A percentile compares a stretch with the other conserved stretches of the same genome.
Conservation (phyloP, 2,888 invertebrate species). For the Cephus nigrinus region DNA sequence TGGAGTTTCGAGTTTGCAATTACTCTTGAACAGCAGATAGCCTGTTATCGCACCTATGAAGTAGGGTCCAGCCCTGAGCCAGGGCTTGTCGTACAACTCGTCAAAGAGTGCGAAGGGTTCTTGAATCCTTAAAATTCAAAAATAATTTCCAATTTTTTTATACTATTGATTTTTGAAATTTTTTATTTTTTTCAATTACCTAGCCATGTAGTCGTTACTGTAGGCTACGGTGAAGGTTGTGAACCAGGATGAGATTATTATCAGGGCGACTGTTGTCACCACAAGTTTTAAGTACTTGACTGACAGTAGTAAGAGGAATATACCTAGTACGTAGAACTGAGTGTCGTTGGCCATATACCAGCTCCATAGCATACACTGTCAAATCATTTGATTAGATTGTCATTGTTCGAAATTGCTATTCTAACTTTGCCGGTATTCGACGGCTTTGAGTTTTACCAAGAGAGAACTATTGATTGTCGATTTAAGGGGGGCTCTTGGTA, state of each 20-base stretch:
- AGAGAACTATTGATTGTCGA: too few species aligned
- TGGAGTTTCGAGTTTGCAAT: conserved; percentile 70
- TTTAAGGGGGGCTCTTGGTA: too few species aligned
- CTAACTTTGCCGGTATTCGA: too few species aligned
- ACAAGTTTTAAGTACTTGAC: conserved; percentile 71
- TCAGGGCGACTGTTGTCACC: conserved; percentile 69
- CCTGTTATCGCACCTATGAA: conserved; percentile 83
- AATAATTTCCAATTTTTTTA: background rate
- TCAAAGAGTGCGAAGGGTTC: conserved; percentile 87
- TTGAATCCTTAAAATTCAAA: conserved; percentile 70
- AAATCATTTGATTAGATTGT: too few species aligned
- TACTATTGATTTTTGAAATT: background rate
- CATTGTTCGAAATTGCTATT: too few species aligned
- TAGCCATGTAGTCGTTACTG: conserved; percentile 75
- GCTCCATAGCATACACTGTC: conserved; percentile 66
- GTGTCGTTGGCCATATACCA: conserved; percentile 68
- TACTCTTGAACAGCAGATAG: conserved; percentile 77
- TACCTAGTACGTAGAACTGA: conserved; percentile 65
- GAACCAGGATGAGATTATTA: conserved; percentile 80
- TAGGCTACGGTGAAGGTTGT: conserved; percentile 81
- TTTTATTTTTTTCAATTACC: conserved; percentile 36
- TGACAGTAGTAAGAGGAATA: conserved; percentile 62
- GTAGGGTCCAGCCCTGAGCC: conserved; percentile 85
- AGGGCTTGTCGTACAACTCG: conserved; percentile 85
- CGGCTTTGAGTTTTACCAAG: too few species aligned